Percentiles rank a stretch among this genome's conserved stretches.
phyloP scores from a whole-genome alignment of 2,797 vertebrate genomes.

The Tapera naevia region DNA sequence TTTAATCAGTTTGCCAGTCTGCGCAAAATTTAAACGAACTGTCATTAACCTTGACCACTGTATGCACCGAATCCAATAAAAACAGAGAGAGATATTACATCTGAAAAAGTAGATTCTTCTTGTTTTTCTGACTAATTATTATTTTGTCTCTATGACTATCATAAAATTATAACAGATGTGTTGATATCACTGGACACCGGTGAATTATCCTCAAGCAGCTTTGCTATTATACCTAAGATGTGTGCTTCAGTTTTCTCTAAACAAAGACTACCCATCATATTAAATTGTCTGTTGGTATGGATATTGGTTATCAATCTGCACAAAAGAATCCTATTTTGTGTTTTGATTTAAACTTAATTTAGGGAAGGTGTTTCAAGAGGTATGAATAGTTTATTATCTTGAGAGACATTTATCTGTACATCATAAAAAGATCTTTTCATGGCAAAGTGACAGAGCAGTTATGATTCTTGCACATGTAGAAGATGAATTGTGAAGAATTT shows the following conservation, averaged over 20 bases:
- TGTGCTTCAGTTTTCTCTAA: background rate
- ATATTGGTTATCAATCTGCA: background rate
- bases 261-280: background rate
- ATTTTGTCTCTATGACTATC: background rate
- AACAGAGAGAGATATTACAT: background rate
- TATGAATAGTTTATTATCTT: background rate
- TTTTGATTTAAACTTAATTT: background rate
- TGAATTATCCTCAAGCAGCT: background rate
- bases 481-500: background rate
- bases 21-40: background rate
- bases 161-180: background rate
- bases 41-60: background rate
- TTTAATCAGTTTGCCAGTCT: background rate
- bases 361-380: background rate
- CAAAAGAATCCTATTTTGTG: background rate
- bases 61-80: background rate
- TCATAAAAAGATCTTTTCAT: background rate
- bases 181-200: background rate
- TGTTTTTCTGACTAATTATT: background rate
- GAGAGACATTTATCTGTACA: background rate
- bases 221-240: background rate
- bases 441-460: background rate
- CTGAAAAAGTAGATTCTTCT: background rate
- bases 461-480: background rate
- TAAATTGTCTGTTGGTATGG: background rate